Evolutionary conservation across 1,140 invertebrate species (phyloP), one percentile per base, ranked within the genome.

Genomic region (Venustaconcha ellipsiformis): DNA sequence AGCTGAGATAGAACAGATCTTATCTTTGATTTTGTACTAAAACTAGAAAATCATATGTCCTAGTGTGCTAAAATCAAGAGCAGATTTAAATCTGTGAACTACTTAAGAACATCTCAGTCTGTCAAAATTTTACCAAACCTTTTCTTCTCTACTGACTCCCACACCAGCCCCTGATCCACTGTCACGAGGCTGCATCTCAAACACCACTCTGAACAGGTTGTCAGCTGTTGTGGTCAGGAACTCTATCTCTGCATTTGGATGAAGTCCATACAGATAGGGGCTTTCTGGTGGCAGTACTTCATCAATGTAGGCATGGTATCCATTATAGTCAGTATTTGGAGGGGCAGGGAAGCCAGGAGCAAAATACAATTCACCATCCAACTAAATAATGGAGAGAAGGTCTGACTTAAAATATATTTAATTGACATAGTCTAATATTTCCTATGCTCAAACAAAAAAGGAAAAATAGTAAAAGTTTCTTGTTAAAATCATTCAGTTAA

Each of bases 221-320:
- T 97, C 96, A 1, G 96, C 95, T 1, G 94, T 95, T 0, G 94
- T 95, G 0, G 96, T 97, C 4, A 98, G 86, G 84, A 97, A 97
- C 14, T 96, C 96, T 57, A 98, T 97, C 91, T 98, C 96, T 8
- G 97, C 96, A 88, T 98, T 98, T 0, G 96, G 96, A 91, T 98
- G 97, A 14, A 98, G 89, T 0, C 96, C 96, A 84, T 98, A 98
- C 1, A 98, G 91, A 85, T 95, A 94, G 0, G 96, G 96, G 13
- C 94, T 96, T 88, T 98, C 96, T 0, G 94, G 89, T 0, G 96
- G 96, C 91, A 98, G 94, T 30, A 92, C 92, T 83, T 97, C 96
- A 88, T 97, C 96, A 66, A 98, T 96, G 86, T 98, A 98, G n/a
- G 92, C 90, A 87, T 97, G 96, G 88, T 97, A 98, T 11, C 96